Percentiles rank a stretch among this genome's conserved stretches.
phyloP scores from a whole-genome alignment of 2,113 vertebrate species.

The Burhinus bistriatus region DNA sequence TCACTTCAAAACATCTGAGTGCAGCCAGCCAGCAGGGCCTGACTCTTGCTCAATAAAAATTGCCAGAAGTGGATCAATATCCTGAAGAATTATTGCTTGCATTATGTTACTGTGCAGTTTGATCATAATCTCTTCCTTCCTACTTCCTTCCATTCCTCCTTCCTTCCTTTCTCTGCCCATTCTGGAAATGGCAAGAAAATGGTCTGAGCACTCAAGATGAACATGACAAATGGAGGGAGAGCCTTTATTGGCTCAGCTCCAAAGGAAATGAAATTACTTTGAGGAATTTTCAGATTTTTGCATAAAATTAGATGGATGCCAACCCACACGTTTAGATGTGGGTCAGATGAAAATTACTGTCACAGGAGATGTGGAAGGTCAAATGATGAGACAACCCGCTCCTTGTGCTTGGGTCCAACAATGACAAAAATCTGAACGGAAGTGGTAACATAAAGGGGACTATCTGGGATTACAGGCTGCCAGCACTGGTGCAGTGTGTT shows the following conservation, averaged over 20 bases:
- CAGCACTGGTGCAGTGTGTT: background rate
- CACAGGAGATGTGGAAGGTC: background rate
- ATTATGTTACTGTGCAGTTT: background rate
- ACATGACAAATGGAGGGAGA: background rate
- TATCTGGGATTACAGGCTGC: background rate
- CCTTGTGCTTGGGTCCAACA: background rate
- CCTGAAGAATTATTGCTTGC: background rate
- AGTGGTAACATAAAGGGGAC: background rate
- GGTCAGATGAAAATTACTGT: constrained; percentile 5
- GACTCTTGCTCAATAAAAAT: background rate
- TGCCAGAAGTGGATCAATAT: background rate
- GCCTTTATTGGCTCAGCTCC: background rate
- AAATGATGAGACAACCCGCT: background rate
- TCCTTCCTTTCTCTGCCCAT: background rate
- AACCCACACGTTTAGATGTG: constrained; percentile 1
- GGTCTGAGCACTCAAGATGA: background rate
- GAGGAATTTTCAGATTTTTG: constrained; percentile 36
- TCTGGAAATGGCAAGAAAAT: background rate
- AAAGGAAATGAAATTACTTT: background rate
- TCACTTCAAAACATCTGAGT: background rate
- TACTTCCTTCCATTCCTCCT: background rate
- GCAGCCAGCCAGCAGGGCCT: background rate
- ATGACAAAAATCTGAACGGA: constrained; percentile 31
- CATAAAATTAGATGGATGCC: constrained; percentile 13
- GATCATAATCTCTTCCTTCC: background rate